Base-by-base conservation (phyloP, 2,888 invertebrate species). In the Drosophila multiciliata region DNA sequence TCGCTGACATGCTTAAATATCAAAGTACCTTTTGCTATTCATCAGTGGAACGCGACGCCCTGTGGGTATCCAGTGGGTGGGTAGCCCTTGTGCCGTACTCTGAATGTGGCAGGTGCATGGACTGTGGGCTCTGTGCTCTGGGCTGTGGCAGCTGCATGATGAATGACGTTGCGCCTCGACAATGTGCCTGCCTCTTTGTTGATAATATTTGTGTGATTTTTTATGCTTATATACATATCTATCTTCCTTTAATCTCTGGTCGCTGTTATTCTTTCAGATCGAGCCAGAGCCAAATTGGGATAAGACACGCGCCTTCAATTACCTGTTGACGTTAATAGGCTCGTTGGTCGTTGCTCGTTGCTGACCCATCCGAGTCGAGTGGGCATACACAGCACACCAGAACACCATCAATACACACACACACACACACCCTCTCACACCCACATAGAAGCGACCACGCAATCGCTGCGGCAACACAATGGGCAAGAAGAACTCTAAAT, bases 401-500 rank as follows among this genome's bases (percentile, higher is more conserved):
- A 45, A 23, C 45, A 45, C 15, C 23, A 45, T 15, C 1, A 3
- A 2, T 8, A 45, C 15, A 45, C 49, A 29, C n/a, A 42, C 11
- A 33, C n/a, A 12, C 11, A 38, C 23, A 57, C 2, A 57, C 11
- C 49, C 17, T 12, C 12, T 12, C 12, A 20, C 42, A 12, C 3
- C 23, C 23, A 45, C 7, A 3, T 6, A 42, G 3, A 42, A 66
- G 20, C 26, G 20, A 23, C 52, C 54, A 57, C 68, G 59, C 90
- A 86, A 85, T 17, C 36, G 49, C 11, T 5, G 20, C 72, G 53
- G 49, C 69, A 38, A 20, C 84, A 95, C 94, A 90, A 98, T 98
- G 98, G 98, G 98, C 92, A 98, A 98, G 95, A 97, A 97, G 94
- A 98, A 98, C 93, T 98, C 98, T 68, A 98, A 98, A 94, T 96